A percentile compares a stretch with the other conserved stretches of the same genome.
Evolutionary conservation across 2,888 invertebrate genomes (phyloP).

Genomic region (Drosophila hawaiiensis): DNA sequence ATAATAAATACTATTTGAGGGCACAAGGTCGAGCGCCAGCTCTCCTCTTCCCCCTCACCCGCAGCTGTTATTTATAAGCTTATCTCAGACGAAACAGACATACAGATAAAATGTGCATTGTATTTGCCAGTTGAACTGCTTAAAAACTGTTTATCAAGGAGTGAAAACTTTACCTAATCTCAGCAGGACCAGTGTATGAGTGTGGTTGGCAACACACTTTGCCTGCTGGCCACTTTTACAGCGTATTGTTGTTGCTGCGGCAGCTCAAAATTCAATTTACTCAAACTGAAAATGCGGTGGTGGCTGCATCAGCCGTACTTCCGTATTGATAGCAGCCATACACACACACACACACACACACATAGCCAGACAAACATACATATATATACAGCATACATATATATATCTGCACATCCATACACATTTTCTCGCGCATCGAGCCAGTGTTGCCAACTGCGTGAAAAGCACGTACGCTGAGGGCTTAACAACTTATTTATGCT

Average conservation of each 20-base stretch:
- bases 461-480: conserved; percentile 73
- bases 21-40: conserved; percentile 17
- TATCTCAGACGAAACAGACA: conserved; percentile 42
- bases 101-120: conserved; percentile 26
- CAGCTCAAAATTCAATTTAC: conserved; percentile 72
- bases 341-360: conserved; percentile 15
- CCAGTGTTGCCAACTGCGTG: conserved; percentile 64
- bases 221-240: conserved; percentile 22
- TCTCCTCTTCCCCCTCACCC: neutral
- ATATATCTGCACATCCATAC: neutral
- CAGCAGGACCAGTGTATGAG: conserved; percentile 37
- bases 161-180: conserved; percentile 67
- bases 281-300: conserved; percentile 68
- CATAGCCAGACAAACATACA: conserved; percentile 11
- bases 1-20: conserved; percentile 55
- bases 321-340: conserved; percentile 53
- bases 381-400: conserved; percentile 2
- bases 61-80: neutral
- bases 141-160: conserved; percentile 53
- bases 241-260: conserved; percentile 37
- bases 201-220: conserved; percentile 52
- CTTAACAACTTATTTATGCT: conserved; percentile 81
- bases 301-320: conserved; percentile 51
- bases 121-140: conserved; percentile 21
- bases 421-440: conserved; percentile 8